phyloP scores from a whole-genome alignment of 2,888 invertebrate species.

The Aplocera efformata region DNA sequence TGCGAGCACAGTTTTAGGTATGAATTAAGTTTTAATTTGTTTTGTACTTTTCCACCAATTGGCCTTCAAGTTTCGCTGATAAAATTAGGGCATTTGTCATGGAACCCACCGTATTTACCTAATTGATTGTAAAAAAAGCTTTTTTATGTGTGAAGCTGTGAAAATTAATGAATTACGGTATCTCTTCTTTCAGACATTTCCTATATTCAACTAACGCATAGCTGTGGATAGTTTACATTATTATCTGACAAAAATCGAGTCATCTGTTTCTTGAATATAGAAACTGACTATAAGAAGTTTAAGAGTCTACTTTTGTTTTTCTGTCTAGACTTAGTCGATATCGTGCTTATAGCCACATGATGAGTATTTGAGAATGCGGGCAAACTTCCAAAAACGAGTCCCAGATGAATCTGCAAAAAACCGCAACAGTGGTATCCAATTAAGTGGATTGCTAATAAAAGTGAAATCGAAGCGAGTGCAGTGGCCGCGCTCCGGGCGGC shows the following conservation, averaged over 20 bases:
- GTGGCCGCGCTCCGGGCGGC: slow-evolving; percentile 58
- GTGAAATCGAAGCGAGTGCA: slow-evolving; percentile 79
- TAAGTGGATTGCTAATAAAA: slow-evolving; percentile 80
- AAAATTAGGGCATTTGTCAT: slow-evolving; percentile 53
- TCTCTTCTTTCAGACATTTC: no score
- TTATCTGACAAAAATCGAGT: no score
- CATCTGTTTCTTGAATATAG: no score
- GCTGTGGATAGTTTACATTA: no score
- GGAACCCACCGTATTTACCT: slow-evolving; percentile 19
- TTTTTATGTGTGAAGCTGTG: no score
- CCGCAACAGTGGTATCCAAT: slow-evolving; percentile 77
- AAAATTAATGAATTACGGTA: no score
- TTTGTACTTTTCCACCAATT: slow-evolving; percentile 62
- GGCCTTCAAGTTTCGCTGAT: slow-evolving; percentile 61
- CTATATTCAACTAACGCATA: no score
- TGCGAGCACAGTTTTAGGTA: slow-evolving; percentile 62
- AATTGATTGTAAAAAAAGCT: background rate
- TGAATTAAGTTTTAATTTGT: slow-evolving; percentile 64
- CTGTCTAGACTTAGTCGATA: slow-evolving; percentile 23
- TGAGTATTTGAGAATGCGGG: no score
- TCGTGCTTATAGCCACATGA: no score
- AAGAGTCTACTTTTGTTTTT: no score
- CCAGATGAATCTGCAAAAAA: slow-evolving; percentile 73
- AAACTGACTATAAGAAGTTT: no score
- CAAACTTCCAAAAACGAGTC: slow-evolving; percentile 41